Evolutionary conservation across 2,888 invertebrate species (phyloP), one percentile per base, ranked within the genome.

Genomic region (Ormia ochracea): DNA sequence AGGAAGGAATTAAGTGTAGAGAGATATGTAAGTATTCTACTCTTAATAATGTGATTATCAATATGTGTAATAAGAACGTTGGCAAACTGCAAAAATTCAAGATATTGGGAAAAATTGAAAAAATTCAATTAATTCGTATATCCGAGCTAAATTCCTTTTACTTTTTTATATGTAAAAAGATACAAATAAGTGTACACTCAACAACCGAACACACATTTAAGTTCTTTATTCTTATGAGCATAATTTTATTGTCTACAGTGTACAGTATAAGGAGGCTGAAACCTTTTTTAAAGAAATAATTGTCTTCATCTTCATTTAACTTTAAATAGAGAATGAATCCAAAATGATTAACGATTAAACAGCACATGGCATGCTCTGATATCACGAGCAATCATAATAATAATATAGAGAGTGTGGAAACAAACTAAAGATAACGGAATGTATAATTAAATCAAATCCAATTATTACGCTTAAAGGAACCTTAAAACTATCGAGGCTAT

Each of bases 401-500:
- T 41, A 48, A 19, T 33, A 52, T 12, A 48, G 14, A 33, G 45
- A 52, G 59, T 45, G n/a, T n/a, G 12, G 50, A 33, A 31, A 41
- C 41, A 63, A 43, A 72, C 45, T 4, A 9, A 6, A 4, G 31
- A 59, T 33, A 58, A 6, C 28, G 17, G 43, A 45, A 33, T n/a
- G 48, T 17, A 14, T 45, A 21, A 26, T 50, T 36, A 43, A 61
- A 59, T 48, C 45, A 45, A 48, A 33, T 31, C 21, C n/a, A 48
- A 33, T 45, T 48, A 48, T 50, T 63, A 17, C 33, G 54, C 17
- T 52, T 50, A 45, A 63, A 43, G 54, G n/a, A 74, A 59, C 28
- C 69, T 54, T 65, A 50, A 19, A 68, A 66, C 63, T 50, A 68
- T 58, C 38, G 68, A 63, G 69, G 41, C 72, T 63, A 76, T 76